Percentiles rank a stretch among this genome's conserved stretches.
phyloP scores from a whole-genome alignment of 2,888 invertebrate species.

The Dicroscelio sp. region DNA sequence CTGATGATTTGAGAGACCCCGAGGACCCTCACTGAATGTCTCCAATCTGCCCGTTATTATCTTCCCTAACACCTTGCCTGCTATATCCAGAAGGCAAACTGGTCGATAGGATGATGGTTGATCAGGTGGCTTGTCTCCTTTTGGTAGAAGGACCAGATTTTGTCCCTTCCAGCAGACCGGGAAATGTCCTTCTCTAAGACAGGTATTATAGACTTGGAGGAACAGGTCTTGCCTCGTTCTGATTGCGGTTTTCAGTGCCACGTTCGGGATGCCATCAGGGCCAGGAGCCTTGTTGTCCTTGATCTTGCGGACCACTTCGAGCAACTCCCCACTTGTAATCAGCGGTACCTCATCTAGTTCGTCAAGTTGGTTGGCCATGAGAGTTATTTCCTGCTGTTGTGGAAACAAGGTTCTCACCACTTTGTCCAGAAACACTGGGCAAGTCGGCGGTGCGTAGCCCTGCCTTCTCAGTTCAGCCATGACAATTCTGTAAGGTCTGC shows the following conservation, averaged over 20 bases:
- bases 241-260: too few species aligned
- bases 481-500: not conserved
- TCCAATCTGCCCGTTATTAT: not conserved
- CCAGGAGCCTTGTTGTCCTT: slow-evolving; percentile 24
- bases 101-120: slow-evolving; percentile 61
- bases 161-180: slow-evolving; percentile 72
- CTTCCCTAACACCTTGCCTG: not conserved
- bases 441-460: not conserved
- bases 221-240: slow-evolving; percentile 68
- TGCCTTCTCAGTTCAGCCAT: not conserved
- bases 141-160: slow-evolving; percentile 73
- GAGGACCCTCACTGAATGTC: not conserved
- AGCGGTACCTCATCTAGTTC: not conserved
- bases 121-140: slow-evolving; percentile 43
- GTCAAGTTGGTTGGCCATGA: not conserved
- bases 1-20: not conserved
- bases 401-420: not conserved
- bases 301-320: slow-evolving; percentile 12
- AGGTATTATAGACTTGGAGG: slow-evolving; percentile 56
- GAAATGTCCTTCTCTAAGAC: slow-evolving; percentile 66
- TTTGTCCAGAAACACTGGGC: not conserved
- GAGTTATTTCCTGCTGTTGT: not conserved
- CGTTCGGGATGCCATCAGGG: slow-evolving; percentile 32
- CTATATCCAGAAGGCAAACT: not conserved
- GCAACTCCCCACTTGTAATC: not conserved